Conservation (phyloP, 2,113 vertebrate species). For the Cebus imitator region DNA sequence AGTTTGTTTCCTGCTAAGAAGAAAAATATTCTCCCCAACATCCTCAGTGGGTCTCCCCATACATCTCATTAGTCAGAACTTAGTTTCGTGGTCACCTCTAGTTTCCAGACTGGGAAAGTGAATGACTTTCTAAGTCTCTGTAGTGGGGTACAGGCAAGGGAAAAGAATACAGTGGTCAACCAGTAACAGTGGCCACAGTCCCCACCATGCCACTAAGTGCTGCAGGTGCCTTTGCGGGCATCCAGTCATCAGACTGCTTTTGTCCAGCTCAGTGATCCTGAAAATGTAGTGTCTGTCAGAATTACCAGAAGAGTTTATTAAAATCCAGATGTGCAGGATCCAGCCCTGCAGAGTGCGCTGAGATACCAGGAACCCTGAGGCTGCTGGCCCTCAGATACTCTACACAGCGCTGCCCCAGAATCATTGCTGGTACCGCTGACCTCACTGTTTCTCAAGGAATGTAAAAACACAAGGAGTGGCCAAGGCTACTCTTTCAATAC, state of each 20-base stretch:
- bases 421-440: not conserved
- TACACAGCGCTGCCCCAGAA: too few species aligned
- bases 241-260: not conserved
- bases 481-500: not conserved
- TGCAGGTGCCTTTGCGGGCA: accelerated
- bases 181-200: accelerated
- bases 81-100: not conserved
- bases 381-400: accelerated
- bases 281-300: not conserved
- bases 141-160: not conserved
- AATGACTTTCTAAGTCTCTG: not conserved
- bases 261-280: not conserved
- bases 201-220: accelerated
- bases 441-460: not conserved
- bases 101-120: not conserved
- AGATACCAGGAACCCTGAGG: not conserved
- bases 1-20: not conserved
- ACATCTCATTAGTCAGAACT: not conserved
- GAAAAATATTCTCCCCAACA: not conserved
- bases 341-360: accelerated
- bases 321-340: not conserved
- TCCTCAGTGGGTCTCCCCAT: accelerated
- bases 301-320: not conserved
- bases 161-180: accelerated
- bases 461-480: not conserved